Evolutionary conservation across 2,113 vertebrate genomes (phyloP), one percentile per base, ranked within the genome.

Genomic region (Lepisosteus oculatus): DNA sequence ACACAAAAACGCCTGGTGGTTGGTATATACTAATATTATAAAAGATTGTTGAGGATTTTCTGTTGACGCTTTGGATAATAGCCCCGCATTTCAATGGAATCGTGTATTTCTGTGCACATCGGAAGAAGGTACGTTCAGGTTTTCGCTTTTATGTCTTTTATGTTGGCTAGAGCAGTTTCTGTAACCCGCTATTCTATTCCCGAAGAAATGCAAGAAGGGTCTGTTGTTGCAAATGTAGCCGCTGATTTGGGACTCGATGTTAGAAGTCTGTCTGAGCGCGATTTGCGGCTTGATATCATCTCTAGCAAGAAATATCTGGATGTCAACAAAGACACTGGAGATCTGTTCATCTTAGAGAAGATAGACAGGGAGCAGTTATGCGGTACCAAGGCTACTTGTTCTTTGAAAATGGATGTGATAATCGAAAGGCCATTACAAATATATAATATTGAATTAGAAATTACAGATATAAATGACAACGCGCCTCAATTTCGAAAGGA

Each of bases 161-260:
- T 76, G 1, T 42, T 73, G 8, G 47, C 73, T 15, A 63, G 14
- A 0, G 79, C 64, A 0, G 70, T 8, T 43, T 3, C 78, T 13
- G 81, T 90, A 42, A 89, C 78, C 2, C 87, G 88, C 79, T 96
- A 95, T 69, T 90, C 88, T 0, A 87, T 95, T 63, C 73, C 80
- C 0, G 94, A 95, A 59, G 93, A 95, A 75, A 88, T 91, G 79
- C 88, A 93, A 67, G 90, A 91, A 79, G 92, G 91, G 0, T 90
- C 93, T 0, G 88, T 94, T 0, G 92, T 94, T 43, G 90, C 93
- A 0, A 93, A 92, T 86, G 73, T 96, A 63, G 86, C 88, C 0
- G 77, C 90, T 61, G 94, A 95, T 82, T 79, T 95, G 72, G 90
- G 91, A 1, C 78, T 96, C 68, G 84, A 89, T 43, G 78, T 85